Evolutionary conservation across 1,140 invertebrate genomes (phyloP), one percentile per base, ranked within the genome.

Genomic region (Anthonomus grandis): DNA sequence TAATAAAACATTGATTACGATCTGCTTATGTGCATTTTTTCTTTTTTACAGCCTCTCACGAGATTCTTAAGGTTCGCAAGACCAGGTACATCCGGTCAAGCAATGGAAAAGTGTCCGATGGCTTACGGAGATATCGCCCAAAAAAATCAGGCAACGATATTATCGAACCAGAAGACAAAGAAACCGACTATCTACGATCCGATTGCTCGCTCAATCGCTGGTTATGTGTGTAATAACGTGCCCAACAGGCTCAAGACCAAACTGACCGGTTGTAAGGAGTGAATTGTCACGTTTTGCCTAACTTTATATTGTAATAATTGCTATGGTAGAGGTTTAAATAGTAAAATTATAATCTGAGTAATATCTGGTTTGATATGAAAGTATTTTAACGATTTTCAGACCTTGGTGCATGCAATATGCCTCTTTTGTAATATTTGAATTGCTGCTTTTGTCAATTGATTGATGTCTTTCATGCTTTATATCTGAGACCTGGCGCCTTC

Each of bases 121-220:
- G 49, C 54, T 34, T 41, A 31, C 27, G 63, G 60, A 19, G 59
- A 57, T 21, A 48, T 31, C 3, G 49, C 37, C 19, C 57, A 46
- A 24, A 34, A 25, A 48, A 42, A 57, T 24, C 44, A 53, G 37
- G 36, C 9, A 13, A 34, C 13, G 24, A 59, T 37, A 17, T n/a
- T n/a, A n/a, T n/a, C n/a, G n/a, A 15, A 12, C 31, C 44, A 48
- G 17, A 48, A 57, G 24, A 12, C 36, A 17, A 65, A 58, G 38
- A 62, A 64, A 55, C 48, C 57, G 12, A 42, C 49, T 22, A 64
- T 68, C 41, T 62, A 67, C 37, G 67, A 72, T 22, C 69, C 69
- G 9, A 72, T 72, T 34, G 70, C 69, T 12, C 52, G 67, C 56
- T 72, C 67, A 1, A 72, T 72, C 36, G 70, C 68, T 15, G 69